Evolutionary conservation across 2,797 vertebrate genomes (phyloP).

Genomic region (Acanthopagrus latus): DNA sequence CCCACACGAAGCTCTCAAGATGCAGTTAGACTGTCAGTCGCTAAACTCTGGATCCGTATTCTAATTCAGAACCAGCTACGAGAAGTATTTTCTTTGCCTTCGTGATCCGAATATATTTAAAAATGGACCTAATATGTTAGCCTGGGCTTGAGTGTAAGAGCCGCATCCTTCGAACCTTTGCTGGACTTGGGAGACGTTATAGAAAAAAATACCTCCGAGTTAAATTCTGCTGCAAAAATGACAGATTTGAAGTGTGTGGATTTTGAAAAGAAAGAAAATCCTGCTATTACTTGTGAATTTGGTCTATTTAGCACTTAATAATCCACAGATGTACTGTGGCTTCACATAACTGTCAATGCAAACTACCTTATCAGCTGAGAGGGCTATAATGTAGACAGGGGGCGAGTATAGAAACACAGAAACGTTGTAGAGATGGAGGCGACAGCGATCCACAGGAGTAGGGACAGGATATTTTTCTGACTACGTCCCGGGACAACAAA

Average conservation of each 20-base stretch:
- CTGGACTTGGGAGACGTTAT: not conserved
- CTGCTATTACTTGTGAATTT: slow-evolving; percentile 12
- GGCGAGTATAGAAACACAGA: slow-evolving; percentile 15
- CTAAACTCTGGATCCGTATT: slow-evolving; percentile 4
- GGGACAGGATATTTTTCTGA: not conserved
- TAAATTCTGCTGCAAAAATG: slow-evolving; percentile 15
- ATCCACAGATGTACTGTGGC: slow-evolving; percentile 6
- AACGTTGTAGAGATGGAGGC: not conserved
- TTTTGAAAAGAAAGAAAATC: not conserved
- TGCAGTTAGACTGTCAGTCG: slow-evolving; percentile 5
- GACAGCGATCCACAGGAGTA: not conserved
- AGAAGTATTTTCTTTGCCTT: not conserved
- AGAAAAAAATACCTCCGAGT: slow-evolving; percentile 26
- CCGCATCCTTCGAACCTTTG: not conserved
- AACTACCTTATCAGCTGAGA: slow-evolving; percentile 29
- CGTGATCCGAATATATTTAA: slow-evolving; percentile 6
- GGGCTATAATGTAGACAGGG: not conserved
- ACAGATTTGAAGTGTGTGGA: not conserved
- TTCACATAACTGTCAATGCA: slow-evolving; percentile 26
- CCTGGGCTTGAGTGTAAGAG: not conserved
- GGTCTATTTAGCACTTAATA: slow-evolving; percentile 24
- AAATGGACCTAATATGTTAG: not conserved
- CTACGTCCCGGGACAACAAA: not conserved
- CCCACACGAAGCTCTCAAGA: slow-evolving; percentile 15
- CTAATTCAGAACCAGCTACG: not conserved